Percentiles rank a stretch among this genome's conserved stretches.
phyloP scores from a whole-genome alignment of 2,888 invertebrate species.

The Melanargia galathea region DNA sequence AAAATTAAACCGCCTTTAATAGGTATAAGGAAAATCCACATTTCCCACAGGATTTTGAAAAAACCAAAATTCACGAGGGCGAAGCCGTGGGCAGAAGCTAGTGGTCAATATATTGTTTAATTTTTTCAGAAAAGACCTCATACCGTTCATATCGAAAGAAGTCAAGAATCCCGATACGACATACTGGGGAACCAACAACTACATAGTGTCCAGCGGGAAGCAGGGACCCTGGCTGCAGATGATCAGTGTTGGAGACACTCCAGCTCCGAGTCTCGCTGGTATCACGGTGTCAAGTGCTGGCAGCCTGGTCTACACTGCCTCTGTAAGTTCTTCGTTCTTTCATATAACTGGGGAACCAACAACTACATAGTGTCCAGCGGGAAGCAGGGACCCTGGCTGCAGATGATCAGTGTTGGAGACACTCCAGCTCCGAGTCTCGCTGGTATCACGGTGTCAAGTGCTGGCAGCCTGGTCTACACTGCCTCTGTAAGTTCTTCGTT shows the following conservation, averaged over 20 bases:
- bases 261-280: slow-evolving; percentile 79
- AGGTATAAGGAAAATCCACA: too few relatives aligned
- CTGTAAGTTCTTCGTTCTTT: slow-evolving; percentile 63
- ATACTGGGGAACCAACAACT: slow-evolving; percentile 87
- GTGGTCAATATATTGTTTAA: neutral
- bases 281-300: slow-evolving; percentile 68
- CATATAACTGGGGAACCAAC: too few relatives aligned
- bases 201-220: slow-evolving; percentile 86
- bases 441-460: slow-evolving; percentile 63
- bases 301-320: slow-evolving; percentile 79
- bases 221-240: slow-evolving; percentile 71
- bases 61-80: too few relatives aligned
- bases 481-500: slow-evolving; percentile 74
- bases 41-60: too few relatives aligned
- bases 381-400: slow-evolving; percentile 74
- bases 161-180: slow-evolving; percentile 81
- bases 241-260: slow-evolving; percentile 83
- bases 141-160: slow-evolving; percentile 85
- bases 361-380: slow-evolving; percentile 85
- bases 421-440: slow-evolving; percentile 78
- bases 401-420: slow-evolving; percentile 85
- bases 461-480: slow-evolving; percentile 77
- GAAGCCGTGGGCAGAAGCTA: neutral
- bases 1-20: too few relatives aligned
- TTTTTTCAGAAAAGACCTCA: slow-evolving; percentile 82